A percentile compares a stretch with the other conserved stretches of the same genome.
phyloP scores from a whole-genome alignment of 1,140 invertebrate species.

The Meloidogyne exigua region DNA sequence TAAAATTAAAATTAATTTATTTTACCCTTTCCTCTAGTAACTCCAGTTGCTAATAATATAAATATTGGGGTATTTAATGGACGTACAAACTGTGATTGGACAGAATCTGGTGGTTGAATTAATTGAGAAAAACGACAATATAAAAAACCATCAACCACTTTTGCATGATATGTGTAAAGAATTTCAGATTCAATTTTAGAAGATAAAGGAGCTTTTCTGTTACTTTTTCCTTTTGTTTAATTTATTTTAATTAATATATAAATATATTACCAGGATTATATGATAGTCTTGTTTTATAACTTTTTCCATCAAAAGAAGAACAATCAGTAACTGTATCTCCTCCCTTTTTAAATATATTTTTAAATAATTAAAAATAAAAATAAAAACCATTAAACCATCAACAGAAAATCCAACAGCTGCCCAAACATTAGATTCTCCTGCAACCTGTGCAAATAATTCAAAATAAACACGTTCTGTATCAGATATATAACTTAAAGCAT shows the following conservation, averaged over 20 bases:
- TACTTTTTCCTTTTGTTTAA: slow-evolving; percentile 23
- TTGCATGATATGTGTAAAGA: slow-evolving; percentile 15
- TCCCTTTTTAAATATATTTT: slow-evolving; percentile 23
- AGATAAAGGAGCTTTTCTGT: slow-evolving; percentile 24
- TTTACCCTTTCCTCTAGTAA: slow-evolving; percentile 22
- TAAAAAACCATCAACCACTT: slow-evolving; percentile 17
- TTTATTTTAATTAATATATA: neutral
- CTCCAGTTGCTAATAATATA: slow-evolving; percentile 25
- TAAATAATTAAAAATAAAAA: neutral
- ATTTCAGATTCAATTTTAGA: slow-evolving; percentile 1
- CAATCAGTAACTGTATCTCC: slow-evolving; percentile 34
- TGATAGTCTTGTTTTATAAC: slow-evolving; percentile 23
- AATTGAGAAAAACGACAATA: slow-evolving; percentile 31
- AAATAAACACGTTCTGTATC: slow-evolving; percentile 27
- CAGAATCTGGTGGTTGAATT: slow-evolving; percentile 5
- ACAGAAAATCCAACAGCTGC: slow-evolving; percentile 28
- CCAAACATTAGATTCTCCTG: slow-evolving; percentile 8
- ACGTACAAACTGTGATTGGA: slow-evolving; percentile 26
- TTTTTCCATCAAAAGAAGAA: slow-evolving; percentile 24
- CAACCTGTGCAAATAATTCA: slow-evolving; percentile 27
- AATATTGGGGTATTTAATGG: slow-evolving; percentile 15
- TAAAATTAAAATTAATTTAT: neutral
- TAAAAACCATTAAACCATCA: slow-evolving; percentile 26
- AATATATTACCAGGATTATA: slow-evolving; percentile 30
- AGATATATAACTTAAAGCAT: slow-evolving; percentile 24